phyloP scores from a whole-genome alignment of 2,113 vertebrate genomes.

The Peromyscus californicus region DNA sequence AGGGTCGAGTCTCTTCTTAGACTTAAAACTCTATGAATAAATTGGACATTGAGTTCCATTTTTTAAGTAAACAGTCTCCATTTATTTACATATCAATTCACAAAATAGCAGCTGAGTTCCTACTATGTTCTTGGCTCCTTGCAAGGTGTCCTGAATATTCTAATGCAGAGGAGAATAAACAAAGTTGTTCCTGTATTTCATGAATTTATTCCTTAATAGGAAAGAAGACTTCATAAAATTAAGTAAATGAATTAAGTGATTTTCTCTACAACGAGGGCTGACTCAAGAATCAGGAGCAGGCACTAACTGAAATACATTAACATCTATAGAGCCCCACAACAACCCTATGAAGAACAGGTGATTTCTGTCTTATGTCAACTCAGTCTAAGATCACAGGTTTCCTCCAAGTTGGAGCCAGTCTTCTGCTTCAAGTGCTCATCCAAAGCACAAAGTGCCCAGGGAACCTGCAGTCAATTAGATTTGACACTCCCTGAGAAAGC shows the following conservation, averaged over 20 bases:
- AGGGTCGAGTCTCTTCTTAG: not conserved
- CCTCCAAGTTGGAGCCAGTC: not conserved
- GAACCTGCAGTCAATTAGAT: not conserved
- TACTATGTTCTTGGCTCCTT: not conserved
- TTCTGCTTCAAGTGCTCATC: not conserved
- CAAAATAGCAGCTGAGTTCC: not conserved
- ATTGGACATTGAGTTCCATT: not conserved
- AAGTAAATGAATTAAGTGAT: not conserved
- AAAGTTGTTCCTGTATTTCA: not conserved
- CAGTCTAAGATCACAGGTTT: not conserved
- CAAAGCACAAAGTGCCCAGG: not conserved
- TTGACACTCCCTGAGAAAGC: not conserved
- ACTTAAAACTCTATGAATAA: not conserved
- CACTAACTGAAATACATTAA: not conserved
- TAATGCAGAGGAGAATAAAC: not conserved
- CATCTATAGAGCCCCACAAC: not conserved
- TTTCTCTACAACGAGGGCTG: not conserved
- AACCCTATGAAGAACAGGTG: not conserved
- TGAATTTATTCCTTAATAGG: not conserved
- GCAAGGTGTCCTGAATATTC: not conserved
- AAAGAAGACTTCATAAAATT: not conserved
- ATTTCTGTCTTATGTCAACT: not conserved
- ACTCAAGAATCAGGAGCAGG: not conserved
- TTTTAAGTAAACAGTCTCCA: not conserved
- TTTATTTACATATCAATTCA: not conserved